A percentile compares a stretch with the other conserved stretches of the same genome.
These are phyloP conservation scores for Lepus americanus DNA, from an alignment of 2,113 vertebrate species.

Conservation along the genomic window DNA sequence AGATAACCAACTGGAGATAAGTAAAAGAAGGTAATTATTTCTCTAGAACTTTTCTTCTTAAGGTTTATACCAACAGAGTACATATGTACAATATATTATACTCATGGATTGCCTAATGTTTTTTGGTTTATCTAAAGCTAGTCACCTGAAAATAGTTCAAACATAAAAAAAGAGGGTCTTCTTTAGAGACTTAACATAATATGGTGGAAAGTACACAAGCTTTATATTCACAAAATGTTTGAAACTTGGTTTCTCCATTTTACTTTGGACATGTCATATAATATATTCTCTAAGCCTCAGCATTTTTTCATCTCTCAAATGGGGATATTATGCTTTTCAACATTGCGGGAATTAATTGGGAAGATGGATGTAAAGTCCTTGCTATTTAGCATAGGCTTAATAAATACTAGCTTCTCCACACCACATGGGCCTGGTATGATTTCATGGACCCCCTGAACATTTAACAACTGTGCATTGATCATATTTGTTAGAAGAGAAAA, in stretches of 20 bases:
- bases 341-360: background rate
- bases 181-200: background rate
- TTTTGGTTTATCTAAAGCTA: background rate
- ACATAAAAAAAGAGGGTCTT: background rate
- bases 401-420: background rate
- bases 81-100: background rate
- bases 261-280: background rate
- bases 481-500: conserved; percentile 16
- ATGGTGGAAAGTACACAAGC: background rate
- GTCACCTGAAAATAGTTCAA: background rate
- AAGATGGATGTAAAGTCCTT: background rate
- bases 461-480: background rate
- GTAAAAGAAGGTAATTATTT: background rate
- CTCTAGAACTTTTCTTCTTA: background rate
- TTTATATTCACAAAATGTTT: background rate
- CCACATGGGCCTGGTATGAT: background rate
- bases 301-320: conserved; percentile 2
- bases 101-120: background rate
- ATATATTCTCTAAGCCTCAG: background rate
- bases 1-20: conserved; percentile 20
- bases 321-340: background rate
- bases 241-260: conserved; percentile 24
- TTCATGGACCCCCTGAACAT: background rate
- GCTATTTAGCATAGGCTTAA: background rate
- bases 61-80: background rate